A percentile compares a stretch with the other conserved stretches of the same genome.
Evolutionary conservation across 2,888 invertebrate genomes (phyloP).

Genomic region (Zaprionus lineosus): DNA sequence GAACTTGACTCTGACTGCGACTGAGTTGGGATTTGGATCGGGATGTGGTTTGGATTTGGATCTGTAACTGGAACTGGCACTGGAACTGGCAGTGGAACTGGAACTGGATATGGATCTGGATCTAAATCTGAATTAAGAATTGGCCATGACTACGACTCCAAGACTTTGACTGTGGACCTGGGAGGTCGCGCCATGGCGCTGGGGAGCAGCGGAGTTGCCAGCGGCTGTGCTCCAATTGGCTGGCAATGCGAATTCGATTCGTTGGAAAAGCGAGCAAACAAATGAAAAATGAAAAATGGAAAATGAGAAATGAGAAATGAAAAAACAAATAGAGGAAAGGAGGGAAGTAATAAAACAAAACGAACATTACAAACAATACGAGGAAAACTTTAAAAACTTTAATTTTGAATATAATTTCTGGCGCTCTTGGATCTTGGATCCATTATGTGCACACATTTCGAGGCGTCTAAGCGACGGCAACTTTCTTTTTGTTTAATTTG

Average conservation of each 20-base stretch:
- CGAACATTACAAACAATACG: slow-evolving; percentile 16
- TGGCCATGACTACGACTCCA: too few species aligned
- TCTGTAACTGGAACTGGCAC: background rate
- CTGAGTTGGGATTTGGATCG: too few species aligned
- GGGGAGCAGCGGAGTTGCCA: background rate
- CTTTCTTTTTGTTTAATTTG: slow-evolving; percentile 57
- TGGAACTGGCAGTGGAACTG: background rate
- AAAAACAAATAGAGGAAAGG: too few species aligned
- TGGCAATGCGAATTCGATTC: slow-evolving; percentile 45
- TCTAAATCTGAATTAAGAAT: background rate
- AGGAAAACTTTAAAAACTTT: slow-evolving; percentile 38
- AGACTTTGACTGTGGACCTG: too few species aligned
- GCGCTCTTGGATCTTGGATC: slow-evolving; percentile 21
- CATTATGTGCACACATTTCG: slow-evolving; percentile 23
- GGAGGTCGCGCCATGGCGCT: background rate
- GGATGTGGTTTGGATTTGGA: too few species aligned
- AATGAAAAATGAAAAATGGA: background rate
- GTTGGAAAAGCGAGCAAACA: slow-evolving; percentile 21
- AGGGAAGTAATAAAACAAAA: slow-evolving; percentile 11
- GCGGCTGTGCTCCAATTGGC: slow-evolving; percentile 58
- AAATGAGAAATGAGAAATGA: background rate
- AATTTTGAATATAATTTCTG: slow-evolving; percentile 29
- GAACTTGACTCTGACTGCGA: background rate
- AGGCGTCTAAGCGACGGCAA: slow-evolving; percentile 32
- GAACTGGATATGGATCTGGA: slow-evolving; percentile 8